Percentiles rank a stretch among this genome's conserved stretches.
Conservation (phyloP, 2,113 vertebrate genomes). For the Otolemur garnettii region DNA sequence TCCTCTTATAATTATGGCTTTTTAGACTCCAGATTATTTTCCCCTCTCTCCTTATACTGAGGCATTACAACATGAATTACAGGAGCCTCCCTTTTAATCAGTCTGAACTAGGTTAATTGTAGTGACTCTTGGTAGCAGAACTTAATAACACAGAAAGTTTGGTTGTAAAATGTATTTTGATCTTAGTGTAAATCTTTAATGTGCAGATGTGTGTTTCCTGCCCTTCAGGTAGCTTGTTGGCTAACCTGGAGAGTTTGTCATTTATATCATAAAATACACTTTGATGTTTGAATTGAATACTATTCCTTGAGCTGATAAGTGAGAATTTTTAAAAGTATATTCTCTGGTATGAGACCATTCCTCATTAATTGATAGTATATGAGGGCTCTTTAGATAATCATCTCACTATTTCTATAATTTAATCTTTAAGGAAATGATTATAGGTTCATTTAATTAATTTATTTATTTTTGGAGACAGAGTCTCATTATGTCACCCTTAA, state of each 20-base stretch:
- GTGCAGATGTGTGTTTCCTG: slow-evolving; percentile 60
- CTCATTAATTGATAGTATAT: slow-evolving; percentile 21
- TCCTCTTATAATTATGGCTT: background rate
- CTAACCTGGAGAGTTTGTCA: slow-evolving; percentile 19
- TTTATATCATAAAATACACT: slow-evolving; percentile 10
- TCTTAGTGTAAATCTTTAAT: slow-evolving; percentile 75
- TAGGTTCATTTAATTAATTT: background rate
- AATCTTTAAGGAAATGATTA: slow-evolving; percentile 19
- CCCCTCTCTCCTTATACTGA: slow-evolving; percentile 49
- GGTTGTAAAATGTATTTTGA: slow-evolving; percentile 80
- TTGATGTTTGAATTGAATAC: slow-evolving; percentile 38
- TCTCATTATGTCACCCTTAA: no score
- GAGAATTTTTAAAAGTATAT: slow-evolving; percentile 2
- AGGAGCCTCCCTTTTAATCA: slow-evolving; percentile 80
- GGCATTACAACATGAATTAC: slow-evolving; percentile 72
- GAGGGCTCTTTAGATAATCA: background rate
- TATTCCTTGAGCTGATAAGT: slow-evolving; percentile 46
- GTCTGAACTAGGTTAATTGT: slow-evolving; percentile 80
- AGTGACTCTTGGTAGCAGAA: slow-evolving; percentile 78
- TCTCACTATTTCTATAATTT: slow-evolving; percentile 52
- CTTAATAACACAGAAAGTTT: slow-evolving; percentile 74
- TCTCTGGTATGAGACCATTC: background rate
- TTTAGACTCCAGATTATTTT: slow-evolving; percentile 54
- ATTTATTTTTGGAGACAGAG: no score
- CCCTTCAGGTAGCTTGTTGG: background rate